phyloP scores from a whole-genome alignment of 2,888 invertebrate species.

The Napeogenes inachia region DNA sequence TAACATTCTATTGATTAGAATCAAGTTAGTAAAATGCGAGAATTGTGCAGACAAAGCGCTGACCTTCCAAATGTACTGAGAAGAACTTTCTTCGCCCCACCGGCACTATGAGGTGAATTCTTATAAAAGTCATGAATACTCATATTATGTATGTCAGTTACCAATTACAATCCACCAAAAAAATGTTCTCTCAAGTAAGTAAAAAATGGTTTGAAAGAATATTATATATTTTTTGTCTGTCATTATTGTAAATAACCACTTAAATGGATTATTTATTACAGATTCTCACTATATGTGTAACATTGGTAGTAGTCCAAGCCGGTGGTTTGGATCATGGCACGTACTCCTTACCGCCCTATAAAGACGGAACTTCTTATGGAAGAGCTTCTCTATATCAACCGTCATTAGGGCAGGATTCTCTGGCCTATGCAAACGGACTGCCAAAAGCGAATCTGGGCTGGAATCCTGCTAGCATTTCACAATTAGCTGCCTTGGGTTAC shows the following conservation, averaged over 20 bases:
- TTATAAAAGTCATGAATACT: slow-evolving; percentile 70
- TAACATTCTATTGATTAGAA: slow-evolving; percentile 60
- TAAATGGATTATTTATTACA: slow-evolving; percentile 36
- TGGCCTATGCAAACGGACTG: slow-evolving; percentile 3
- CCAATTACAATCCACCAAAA: slow-evolving; percentile 59
- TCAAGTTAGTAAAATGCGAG: slow-evolving; percentile 52
- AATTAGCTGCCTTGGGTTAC: slow-evolving; percentile 19
- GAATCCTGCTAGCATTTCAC: slow-evolving; percentile 13
- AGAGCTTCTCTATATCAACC: slow-evolving; percentile 15
- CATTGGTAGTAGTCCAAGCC: slow-evolving; percentile 67
- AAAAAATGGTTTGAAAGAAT: slow-evolving; percentile 1
- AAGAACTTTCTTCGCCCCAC: slow-evolving; percentile 60
- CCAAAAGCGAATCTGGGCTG: slow-evolving; percentile 6
- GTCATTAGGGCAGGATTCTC: slow-evolving; percentile 26
- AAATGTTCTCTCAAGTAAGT: slow-evolving; percentile 73
- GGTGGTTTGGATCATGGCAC: slow-evolving; percentile 59
- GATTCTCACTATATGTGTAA: slow-evolving; percentile 58
- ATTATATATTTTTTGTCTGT: slow-evolving; percentile 1
- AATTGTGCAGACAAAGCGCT: slow-evolving; percentile 66
- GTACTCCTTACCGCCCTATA: slow-evolving; percentile 33
- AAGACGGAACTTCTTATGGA: slow-evolving; percentile 14
- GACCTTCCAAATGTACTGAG: slow-evolving; percentile 62
- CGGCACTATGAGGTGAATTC: slow-evolving; percentile 55
- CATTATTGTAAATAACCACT: slow-evolving; percentile 1
- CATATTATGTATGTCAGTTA: slow-evolving; percentile 69